phyloP scores from a whole-genome alignment of 92 coral and sea anemone species.

The Bergia puertoricense region DNA sequence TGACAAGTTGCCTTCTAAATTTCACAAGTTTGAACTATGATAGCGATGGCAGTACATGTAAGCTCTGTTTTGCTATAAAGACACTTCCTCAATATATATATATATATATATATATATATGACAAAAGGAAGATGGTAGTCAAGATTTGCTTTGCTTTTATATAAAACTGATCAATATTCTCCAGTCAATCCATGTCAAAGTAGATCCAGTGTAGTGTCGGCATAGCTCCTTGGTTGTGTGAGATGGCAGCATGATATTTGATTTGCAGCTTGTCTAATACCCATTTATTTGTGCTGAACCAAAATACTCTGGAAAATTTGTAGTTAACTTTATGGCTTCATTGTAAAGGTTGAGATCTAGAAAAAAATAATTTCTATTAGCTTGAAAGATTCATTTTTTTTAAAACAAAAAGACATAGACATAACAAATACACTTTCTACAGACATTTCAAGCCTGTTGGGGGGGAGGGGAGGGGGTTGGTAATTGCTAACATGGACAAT shows the following conservation, averaged over 20 bases:
- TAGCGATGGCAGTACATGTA: background rate
- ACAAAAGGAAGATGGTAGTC: too few species aligned
- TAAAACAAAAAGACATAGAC: background rate
- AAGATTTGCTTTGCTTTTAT: too few species aligned
- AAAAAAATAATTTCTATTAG: background rate
- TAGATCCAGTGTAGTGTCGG: background rate
- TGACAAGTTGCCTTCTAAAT: background rate
- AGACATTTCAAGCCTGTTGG: too few species aligned
- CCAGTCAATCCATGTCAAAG: background rate
- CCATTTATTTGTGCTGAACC: conserved; percentile 74
- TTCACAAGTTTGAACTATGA: background rate
- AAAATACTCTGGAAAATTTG: conserved; percentile 80
- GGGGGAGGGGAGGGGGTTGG: too few species aligned
- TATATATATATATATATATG: too few species aligned
- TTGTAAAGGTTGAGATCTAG: conserved; percentile 73
- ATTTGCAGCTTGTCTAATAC: conserved; percentile 33
- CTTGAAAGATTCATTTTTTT: background rate
- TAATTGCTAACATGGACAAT: too few species aligned
- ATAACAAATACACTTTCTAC: background rate
- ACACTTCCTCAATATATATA: background rate
- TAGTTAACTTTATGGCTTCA: conserved; percentile 66
- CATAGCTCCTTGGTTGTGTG: background rate
- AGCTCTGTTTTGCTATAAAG: background rate
- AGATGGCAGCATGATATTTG: background rate
- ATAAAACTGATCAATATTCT: background rate